Evolutionary conservation across 2,888 invertebrate genomes (phyloP).

Genomic region (Bembecia ichneumoniformis): DNA sequence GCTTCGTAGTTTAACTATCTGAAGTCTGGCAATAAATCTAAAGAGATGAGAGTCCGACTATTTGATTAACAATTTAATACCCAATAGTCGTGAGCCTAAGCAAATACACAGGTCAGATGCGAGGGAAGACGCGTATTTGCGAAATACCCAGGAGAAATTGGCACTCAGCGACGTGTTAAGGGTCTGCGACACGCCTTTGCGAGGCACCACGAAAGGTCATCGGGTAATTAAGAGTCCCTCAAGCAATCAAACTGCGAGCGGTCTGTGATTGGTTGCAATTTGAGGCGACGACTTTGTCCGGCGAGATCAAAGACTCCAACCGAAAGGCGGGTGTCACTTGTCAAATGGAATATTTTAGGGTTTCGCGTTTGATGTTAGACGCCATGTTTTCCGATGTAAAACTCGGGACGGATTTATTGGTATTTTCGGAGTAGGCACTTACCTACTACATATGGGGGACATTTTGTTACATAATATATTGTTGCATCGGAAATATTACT

Average conservation of each 20-base stretch:
- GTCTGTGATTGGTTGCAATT: conserved; percentile 58
- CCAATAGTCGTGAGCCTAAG: neutral
- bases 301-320: conserved; percentile 49
- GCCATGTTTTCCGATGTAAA: conserved; percentile 12
- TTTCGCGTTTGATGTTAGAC: conserved; percentile 38
- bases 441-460: too few relatives aligned
- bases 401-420: conserved; percentile 9
- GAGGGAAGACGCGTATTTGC: too few relatives aligned
- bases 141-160: conserved; percentile 31
- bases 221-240: conserved; percentile 65
- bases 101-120: neutral
- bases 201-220: conserved; percentile 47
- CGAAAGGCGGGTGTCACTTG: conserved; percentile 39
- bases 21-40: too few relatives aligned
- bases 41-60: too few relatives aligned
- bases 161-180: conserved; percentile 49
- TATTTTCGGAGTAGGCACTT: neutral
- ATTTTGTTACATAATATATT: too few relatives aligned
- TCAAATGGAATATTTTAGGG: conserved; percentile 66
- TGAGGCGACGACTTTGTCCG: conserved; percentile 14
- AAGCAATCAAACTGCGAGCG: conserved; percentile 56
- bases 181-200: conserved; percentile 44
- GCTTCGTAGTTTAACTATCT: too few relatives aligned
- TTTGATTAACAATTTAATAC: neutral
- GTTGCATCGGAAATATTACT: too few relatives aligned